Evolutionary conservation across 1,140 invertebrate genomes (phyloP).

Genomic region (Drosophila triauraria): DNA sequence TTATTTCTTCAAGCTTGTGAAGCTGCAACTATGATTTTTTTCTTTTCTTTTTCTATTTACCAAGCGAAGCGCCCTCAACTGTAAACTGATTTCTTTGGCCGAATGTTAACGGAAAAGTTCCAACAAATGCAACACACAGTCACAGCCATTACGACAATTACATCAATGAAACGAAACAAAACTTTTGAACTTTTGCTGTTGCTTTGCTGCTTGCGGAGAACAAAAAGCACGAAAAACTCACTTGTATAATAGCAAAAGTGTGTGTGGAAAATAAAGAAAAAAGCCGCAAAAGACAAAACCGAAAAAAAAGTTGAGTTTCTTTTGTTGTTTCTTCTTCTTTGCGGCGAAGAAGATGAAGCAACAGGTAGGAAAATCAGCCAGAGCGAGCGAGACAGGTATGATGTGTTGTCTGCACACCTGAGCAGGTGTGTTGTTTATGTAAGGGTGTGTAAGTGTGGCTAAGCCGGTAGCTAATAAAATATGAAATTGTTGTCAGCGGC

Average conservation of each 20-base stretch:
- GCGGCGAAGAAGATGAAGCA: conserved; percentile 58
- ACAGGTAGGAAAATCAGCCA: conserved; percentile 46
- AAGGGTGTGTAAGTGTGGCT: conserved; percentile 2
- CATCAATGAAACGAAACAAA: conserved; percentile 56
- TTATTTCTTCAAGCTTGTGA: conserved; percentile 19
- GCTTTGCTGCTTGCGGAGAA: conserved; percentile 23
- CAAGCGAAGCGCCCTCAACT: conserved; percentile 37
- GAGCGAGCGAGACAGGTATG: conserved; percentile 23
- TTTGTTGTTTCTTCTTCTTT: conserved; percentile 40
- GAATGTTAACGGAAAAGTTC: conserved; percentile 58
- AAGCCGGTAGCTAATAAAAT: conserved; percentile 41
- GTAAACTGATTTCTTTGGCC: conserved; percentile 27
- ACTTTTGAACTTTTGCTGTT: conserved; percentile 45
- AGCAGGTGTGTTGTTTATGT: conserved; percentile 3
- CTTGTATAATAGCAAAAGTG: conserved; percentile 43
- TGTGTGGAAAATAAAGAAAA: conserved; percentile 48
- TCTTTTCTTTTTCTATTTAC: conserved; percentile 12
- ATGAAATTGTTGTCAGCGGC: neutral
- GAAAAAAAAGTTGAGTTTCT: conserved; percentile 39
- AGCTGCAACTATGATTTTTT: conserved; percentile 33
- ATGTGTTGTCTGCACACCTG: conserved; percentile 17
- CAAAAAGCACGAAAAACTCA: conserved; percentile 43
- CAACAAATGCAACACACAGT: conserved; percentile 34
- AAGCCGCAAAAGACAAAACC: conserved; percentile 23
- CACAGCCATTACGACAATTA: conserved; percentile 49